Conservation (phyloP, 2,797 vertebrate species). For the Masticophis lateralis region DNA sequence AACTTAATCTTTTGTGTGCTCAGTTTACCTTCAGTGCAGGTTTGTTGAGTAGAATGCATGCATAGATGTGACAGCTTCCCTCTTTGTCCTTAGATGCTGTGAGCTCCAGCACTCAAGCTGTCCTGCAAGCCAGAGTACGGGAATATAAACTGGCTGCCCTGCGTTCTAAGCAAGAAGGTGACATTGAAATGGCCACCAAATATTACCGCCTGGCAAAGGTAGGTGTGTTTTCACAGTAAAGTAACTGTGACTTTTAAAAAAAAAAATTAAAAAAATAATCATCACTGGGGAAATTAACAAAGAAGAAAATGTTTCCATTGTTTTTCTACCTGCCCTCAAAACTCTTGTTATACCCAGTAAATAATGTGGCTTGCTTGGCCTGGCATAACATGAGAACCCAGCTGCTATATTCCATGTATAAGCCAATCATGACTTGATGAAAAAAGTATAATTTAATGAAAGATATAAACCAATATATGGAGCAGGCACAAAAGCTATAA, state of each 20-base stretch:
- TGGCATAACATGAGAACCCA: not conserved
- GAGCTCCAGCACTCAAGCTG: conserved; percentile 58
- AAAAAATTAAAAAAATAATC: not conserved
- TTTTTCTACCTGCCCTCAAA: not conserved
- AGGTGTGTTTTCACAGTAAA: not conserved
- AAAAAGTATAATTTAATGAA: not conserved
- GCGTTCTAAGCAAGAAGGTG: conserved; percentile 79
- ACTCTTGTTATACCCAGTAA: not conserved
- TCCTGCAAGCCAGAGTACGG: conserved; percentile 78
- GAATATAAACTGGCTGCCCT: conserved; percentile 88
- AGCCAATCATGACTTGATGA: not conserved
- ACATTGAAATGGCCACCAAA: conserved; percentile 74
- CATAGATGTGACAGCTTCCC: not conserved
- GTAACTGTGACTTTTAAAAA: not conserved
- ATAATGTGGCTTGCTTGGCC: not conserved
- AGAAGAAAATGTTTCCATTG: not conserved
- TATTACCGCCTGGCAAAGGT: conserved; percentile 84
- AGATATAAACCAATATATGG: not conserved
- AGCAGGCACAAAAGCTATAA: not conserved
- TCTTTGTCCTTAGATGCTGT: conserved; percentile 36
- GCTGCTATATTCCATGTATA: not conserved
- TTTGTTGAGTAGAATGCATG: not conserved
- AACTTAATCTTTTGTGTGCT: not conserved
- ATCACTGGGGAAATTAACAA: not conserved
- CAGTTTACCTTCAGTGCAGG: not conserved